These are phyloP conservation scores for Ceraclea dissimilis DNA, from an alignment of 2,888 invertebrate genomes.

Conservation along the genomic window DNA sequence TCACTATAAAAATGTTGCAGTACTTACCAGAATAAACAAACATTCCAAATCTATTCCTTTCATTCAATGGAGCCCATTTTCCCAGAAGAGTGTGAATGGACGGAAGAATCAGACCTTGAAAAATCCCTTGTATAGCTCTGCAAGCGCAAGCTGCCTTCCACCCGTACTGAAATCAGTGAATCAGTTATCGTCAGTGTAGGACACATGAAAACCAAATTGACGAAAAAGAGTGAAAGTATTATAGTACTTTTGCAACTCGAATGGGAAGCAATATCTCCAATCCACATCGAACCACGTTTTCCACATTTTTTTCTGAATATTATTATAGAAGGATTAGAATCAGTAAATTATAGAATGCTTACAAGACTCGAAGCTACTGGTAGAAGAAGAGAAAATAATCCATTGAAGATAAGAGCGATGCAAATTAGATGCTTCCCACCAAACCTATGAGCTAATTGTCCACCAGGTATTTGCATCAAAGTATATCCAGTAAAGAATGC, in stretches of 20 bases:
- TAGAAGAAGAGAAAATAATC: slow-evolving; percentile 56
- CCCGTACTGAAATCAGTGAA: slow-evolving; percentile 8
- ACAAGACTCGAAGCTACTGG: slow-evolving; percentile 48
- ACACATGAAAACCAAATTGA: too few species aligned
- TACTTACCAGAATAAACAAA: slow-evolving; percentile 12
- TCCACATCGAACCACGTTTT: too few species aligned
- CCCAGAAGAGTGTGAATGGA: slow-evolving; percentile 16
- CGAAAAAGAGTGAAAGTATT: too few species aligned
- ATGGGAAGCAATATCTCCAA: too few species aligned
- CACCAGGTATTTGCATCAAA: slow-evolving; percentile 49
- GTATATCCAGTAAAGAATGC: slow-evolving; percentile 66
- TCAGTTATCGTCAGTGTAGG: not conserved
- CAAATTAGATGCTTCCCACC: slow-evolving; percentile 63
- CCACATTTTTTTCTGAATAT: too few species aligned
- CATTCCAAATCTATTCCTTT: slow-evolving; percentile 12
- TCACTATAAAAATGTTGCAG: too few species aligned
- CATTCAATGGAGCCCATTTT: slow-evolving; percentile 15
- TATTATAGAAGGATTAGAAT: too few species aligned
- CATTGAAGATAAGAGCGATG: slow-evolving; percentile 50
- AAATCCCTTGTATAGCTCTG: slow-evolving; percentile 11
- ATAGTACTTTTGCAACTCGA: too few species aligned
- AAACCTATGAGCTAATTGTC: slow-evolving; percentile 60
- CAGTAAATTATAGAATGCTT: too few species aligned
- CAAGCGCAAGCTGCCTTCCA: slow-evolving; percentile 10
- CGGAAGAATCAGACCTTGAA: slow-evolving; percentile 9